Conservation (phyloP, 2,797 vertebrate species). For the Steatocranus sp. region DNA sequence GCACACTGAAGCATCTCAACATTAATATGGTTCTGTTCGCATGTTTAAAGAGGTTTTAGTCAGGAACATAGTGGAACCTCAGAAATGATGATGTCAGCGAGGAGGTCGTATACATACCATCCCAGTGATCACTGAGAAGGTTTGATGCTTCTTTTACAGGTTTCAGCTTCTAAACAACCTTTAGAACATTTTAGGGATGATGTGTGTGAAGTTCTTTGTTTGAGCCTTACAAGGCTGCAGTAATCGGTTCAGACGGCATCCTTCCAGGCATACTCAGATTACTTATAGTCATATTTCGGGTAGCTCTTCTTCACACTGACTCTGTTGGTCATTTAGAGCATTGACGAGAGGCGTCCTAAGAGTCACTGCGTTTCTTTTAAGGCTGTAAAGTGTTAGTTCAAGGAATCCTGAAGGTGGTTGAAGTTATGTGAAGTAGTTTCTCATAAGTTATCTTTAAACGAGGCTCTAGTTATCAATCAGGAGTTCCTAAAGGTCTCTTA, state of each 20-base stretch:
- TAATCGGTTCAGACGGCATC: fast-evolving
- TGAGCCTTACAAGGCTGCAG: neutral
- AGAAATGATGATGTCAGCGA: neutral
- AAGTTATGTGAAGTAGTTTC: neutral
- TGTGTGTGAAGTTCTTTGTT: neutral
- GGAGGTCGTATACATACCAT: fast-evolving
- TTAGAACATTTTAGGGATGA: neutral
- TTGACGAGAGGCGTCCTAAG: fast-evolving
- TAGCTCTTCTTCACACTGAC: neutral
- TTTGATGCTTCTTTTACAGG: neutral
- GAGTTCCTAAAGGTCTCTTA: neutral
- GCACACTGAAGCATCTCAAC: neutral
- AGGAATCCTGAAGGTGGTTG: neutral
- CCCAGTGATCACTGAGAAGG: neutral
- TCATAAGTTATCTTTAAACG: neutral
- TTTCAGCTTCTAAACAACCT: neutral
- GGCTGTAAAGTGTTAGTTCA: neutral
- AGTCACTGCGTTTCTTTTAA: neutral
- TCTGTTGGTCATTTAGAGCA: neutral
- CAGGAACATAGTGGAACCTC: neutral
- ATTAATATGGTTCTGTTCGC: neutral
- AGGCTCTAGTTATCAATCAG: neutral
- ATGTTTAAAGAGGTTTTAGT: neutral
- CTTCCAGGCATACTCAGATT: neutral
- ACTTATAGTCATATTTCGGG: neutral